Base-by-base conservation (phyloP, 2,797 vertebrate species). In the Poliocrania exsul region DNA sequence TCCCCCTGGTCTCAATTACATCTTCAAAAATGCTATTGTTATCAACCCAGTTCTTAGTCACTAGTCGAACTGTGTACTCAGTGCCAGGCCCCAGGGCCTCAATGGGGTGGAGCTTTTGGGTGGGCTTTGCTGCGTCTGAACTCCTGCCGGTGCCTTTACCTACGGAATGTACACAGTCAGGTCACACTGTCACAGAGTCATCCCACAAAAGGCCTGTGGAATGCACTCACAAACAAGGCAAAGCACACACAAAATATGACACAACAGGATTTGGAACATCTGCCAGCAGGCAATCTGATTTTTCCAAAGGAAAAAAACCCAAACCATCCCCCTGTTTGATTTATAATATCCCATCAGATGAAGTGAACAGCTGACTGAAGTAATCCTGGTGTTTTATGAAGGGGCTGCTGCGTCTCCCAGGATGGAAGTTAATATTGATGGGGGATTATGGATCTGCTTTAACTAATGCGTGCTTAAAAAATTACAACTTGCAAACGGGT, bases 1-100 rank as follows among this genome's bases (percentile, higher is more conserved):
- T 98, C 95, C 98, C 98, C 98, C 97, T 97, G 46, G 98, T 98
- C 95, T 97, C 98, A 98, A 99, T 98, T 97, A 99, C 98, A 97
- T 99, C 98, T 98, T 99, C 98, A 98, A 98, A 99, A 98, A 99
- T 98, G 98, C 98, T 99, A 99, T 98, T 98, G 98, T 98, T 98
- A 98, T 98, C 98, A 97, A 98, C 97, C 98, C 98, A 97, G 95
- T 97, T 98, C 98, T 98, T 98, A 97, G 99, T 98, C 98, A 99
- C 97, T 93, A 99, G 98, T 95, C 97, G 98, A 97, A 99, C 98
- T 97, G 98, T 98, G 96, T 98, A 98, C 79, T 98, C 98, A 80
- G 98, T 98, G 96, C 98, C 98, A 53, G 98, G 98, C 97, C 98
- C 98, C 93, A 98, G 98, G n/a, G 97, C 98, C 83, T 99, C 98